Conservation (phyloP, 2,797 vertebrate species). For the Clarias laeviceps region DNA sequence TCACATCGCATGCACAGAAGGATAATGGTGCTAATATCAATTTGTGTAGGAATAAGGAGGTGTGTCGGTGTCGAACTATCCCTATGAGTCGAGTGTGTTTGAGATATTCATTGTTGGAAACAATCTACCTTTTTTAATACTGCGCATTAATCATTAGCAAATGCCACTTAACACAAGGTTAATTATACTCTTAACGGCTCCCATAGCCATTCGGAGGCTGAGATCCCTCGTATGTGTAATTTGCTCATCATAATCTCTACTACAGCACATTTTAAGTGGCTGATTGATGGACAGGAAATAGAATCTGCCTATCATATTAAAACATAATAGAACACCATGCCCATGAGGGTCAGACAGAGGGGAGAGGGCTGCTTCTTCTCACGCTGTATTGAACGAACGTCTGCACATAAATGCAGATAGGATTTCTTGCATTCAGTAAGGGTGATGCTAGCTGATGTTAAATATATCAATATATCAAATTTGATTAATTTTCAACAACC, state of each 20-base stretch:
- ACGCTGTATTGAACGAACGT: constrained; percentile 16
- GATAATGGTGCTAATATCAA: constrained; percentile 28
- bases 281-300: constrained; percentile 65
- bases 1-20: constrained; percentile 4
- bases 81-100: constrained; percentile 50
- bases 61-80: constrained; percentile 43
- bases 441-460: neutral
- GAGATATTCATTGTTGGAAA: constrained; percentile 60
- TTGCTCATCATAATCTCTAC: constrained; percentile 62
- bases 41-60: constrained; percentile 28
- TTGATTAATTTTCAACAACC: neutral
- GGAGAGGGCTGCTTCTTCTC: constrained; percentile 22
- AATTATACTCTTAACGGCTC: constrained; percentile 63
- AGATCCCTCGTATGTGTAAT: constrained; percentile 62
- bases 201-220: constrained; percentile 60
- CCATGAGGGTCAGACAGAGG: constrained; percentile 53
- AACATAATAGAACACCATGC: constrained; percentile 58
- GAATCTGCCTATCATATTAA: constrained; percentile 63
- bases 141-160: constrained; percentile 62
- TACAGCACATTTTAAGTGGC: constrained; percentile 63
- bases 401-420: neutral
- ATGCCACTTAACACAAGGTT: constrained; percentile 65
- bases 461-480: neutral
- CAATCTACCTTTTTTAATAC: constrained; percentile 62
- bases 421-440: neutral